Conservation (phyloP, 2,113 vertebrate species). For the Gobiocypris rarus region DNA sequence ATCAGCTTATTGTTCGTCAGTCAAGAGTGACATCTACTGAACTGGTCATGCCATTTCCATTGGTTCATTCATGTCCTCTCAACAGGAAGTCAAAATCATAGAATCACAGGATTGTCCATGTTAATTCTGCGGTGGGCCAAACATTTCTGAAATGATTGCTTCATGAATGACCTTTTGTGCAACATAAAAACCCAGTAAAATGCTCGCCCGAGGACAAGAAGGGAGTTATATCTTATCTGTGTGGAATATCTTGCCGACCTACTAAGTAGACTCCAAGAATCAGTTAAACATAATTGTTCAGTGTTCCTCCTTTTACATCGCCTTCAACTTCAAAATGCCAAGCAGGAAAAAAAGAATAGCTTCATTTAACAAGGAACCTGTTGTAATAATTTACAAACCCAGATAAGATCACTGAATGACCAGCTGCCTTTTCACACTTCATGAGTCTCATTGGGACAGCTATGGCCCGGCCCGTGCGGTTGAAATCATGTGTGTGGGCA, state of each 20-base stretch:
- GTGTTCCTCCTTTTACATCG: slow-evolving; percentile 57
- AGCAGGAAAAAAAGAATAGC: slow-evolving; percentile 61
- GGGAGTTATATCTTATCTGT: slow-evolving; percentile 65
- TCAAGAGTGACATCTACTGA: slow-evolving; percentile 31
- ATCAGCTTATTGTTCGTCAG: slow-evolving; percentile 22
- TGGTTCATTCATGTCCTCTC: neutral
- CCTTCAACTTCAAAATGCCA: slow-evolving; percentile 70
- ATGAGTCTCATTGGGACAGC: slow-evolving; percentile 60
- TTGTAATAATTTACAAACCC: slow-evolving; percentile 63
- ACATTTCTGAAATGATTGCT: slow-evolving; percentile 63
- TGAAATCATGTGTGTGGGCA: slow-evolving; percentile 64
- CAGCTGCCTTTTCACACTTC: slow-evolving; percentile 70
- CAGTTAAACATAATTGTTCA: slow-evolving; percentile 70
- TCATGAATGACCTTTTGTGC: slow-evolving; percentile 73
- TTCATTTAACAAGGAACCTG: slow-evolving; percentile 65
- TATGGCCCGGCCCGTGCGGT: slow-evolving; percentile 65
- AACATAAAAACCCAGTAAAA: slow-evolving; percentile 64
- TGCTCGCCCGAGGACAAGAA: slow-evolving; percentile 63
- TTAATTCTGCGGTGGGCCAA: slow-evolving; percentile 52
- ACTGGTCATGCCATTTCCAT: slow-evolving; percentile 25
- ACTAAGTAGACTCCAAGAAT: slow-evolving; percentile 63
- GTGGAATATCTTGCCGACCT: slow-evolving; percentile 61
- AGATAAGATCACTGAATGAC: slow-evolving; percentile 72
- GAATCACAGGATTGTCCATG: slow-evolving; percentile 46
- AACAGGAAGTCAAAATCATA: slow-evolving; percentile 28